These are phyloP conservation scores for Gymnarchus niloticus DNA, from an alignment of 2,113 vertebrate genomes.

Conservation along the genomic window DNA sequence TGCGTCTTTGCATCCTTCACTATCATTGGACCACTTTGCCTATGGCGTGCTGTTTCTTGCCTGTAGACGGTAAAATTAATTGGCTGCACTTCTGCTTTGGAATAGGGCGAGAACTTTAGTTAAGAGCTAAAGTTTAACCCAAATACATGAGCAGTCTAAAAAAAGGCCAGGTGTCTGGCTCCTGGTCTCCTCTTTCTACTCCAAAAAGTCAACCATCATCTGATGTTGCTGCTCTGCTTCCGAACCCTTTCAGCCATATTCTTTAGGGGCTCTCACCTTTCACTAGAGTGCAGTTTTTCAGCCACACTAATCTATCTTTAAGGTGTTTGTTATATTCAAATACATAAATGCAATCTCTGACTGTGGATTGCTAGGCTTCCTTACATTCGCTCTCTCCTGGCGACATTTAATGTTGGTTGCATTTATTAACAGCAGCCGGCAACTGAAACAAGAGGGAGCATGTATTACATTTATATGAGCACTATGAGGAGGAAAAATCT, in stretches of 20 bases:
- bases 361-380: not conserved
- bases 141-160: not conserved
- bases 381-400: not conserved
- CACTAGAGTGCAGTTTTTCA: not conserved
- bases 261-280: not conserved
- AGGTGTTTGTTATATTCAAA: not conserved
- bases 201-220: not conserved
- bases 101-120: not conserved
- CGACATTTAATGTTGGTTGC: not conserved
- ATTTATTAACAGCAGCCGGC: slow-evolving; percentile 6
- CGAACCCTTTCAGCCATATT: not conserved
- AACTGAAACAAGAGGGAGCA: not conserved
- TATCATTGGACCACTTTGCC: not conserved
- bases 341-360: not conserved
- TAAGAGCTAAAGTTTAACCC: slow-evolving; percentile 8
- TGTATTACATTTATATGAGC: not conserved
- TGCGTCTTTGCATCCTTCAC: not conserved
- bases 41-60: not conserved
- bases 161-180: not conserved
- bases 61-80: not conserved
- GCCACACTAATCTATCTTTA: not conserved
- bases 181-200: not conserved
- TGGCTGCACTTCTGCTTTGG: not conserved
- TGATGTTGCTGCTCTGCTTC: not conserved
- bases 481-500: slow-evolving; percentile 7